Percentiles rank a stretch among this genome's conserved stretches.
phyloP scores from a whole-genome alignment of 1,140 invertebrate species.

The Polyergus mexicanus region DNA sequence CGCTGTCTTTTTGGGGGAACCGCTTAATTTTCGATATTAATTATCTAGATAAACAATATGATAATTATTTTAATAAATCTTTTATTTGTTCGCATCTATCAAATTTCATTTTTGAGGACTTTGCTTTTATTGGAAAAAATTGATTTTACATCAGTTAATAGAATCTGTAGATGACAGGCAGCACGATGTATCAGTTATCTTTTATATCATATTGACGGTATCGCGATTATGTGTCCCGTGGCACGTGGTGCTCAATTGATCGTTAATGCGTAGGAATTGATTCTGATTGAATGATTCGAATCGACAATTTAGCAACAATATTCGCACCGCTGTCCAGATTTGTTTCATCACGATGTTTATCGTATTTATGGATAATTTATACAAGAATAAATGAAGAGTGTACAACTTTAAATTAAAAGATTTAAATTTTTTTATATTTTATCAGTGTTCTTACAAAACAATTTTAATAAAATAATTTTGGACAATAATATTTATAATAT shows the following conservation, averaged over 20 bases:
- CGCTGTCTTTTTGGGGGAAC: background rate
- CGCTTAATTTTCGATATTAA: too few relatives aligned
- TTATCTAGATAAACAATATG: too few relatives aligned
- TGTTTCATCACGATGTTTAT: background rate
- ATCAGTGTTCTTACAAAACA: background rate
- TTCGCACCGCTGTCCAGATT: background rate
- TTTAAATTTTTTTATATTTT: background rate
- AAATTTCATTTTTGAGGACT: background rate
- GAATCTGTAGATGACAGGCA: background rate
- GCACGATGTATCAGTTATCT: background rate
- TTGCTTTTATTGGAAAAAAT: background rate
- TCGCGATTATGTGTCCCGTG: background rate
- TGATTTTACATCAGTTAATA: background rate
- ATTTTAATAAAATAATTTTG: background rate
- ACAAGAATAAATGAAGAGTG: background rate
- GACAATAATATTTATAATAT: background rate
- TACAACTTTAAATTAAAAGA: conserved; percentile 10
- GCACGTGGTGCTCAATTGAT: conserved; percentile 13
- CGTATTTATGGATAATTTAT: background rate
- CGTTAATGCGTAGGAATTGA: conserved; percentile 22
- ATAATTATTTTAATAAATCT: too few relatives aligned
- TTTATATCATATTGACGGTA: background rate
- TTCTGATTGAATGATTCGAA: conserved; percentile 5
- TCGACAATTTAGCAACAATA: conserved; percentile 1
- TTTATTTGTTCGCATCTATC: too few relatives aligned